Evolutionary conservation across 2,797 vertebrate species (phyloP), one percentile per base, ranked within the genome.

Genomic region (Eremophila alpestris): DNA sequence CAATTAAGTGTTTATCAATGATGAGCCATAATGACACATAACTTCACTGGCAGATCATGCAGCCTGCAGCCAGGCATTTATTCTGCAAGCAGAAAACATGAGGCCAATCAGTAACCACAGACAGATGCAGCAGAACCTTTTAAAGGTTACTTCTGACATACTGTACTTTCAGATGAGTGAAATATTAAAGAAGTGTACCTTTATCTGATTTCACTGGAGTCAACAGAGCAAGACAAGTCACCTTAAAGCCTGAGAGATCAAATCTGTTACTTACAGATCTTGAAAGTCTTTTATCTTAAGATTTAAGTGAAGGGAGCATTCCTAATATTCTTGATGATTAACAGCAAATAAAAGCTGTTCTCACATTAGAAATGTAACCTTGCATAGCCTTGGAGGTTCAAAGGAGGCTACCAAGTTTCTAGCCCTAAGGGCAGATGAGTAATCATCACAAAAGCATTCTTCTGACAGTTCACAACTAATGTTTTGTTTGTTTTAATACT

Each of bases 201-300:
- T 92, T 41, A 87, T 14, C 32, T 78, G 34, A 71, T 78, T 86
- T 79, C 63, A 90, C 34, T 43, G 30, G 76, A 88, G 56, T 64
- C 43, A 60, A 41, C 30, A 83, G 34, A 3, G 9, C 16, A 64
- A 21, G 10, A 46, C 18, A 85, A 65, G 40, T 49, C 56, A 76
- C 45, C 21, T 74, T 68, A 48, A 5, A 83, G 67, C 38, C 46
- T 69, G 24, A 41, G 34, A 65, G 10, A n/a, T 76, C 58, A 91
- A 71, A 92, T 11, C 36, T 80, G 29, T 32, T 73, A 52, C 79
- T 86, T 80, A 75, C 18, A 75, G 36, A 86, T 65, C 56, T 32
- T 93, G 30, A 87, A 76, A 85, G 81, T 83, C 26, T 90, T 95
- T 56, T 83, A 80, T 93, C 40, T 75, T 77, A 80, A 69, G 69